phyloP scores from a whole-genome alignment of 2,113 vertebrate genomes.

The Sinocyclocheilus rhinocerous region DNA sequence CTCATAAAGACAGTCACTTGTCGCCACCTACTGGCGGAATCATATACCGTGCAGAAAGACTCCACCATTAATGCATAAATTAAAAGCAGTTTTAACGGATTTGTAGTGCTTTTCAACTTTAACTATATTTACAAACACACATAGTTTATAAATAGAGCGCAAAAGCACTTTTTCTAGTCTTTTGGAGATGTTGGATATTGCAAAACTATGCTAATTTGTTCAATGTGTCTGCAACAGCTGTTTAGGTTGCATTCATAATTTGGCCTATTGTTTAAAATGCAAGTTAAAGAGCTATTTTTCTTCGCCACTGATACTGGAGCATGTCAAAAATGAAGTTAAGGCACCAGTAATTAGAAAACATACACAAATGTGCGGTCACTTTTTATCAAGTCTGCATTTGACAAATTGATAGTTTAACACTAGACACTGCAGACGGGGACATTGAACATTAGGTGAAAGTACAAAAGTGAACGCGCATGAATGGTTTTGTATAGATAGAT shows the following conservation, averaged over 20 bases:
- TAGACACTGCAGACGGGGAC: background rate
- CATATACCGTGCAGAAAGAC: background rate
- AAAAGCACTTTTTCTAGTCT: background rate
- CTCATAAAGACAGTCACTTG: background rate
- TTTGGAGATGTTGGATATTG: background rate
- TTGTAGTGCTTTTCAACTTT: background rate
- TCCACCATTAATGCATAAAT: background rate
- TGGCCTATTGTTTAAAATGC: background rate
- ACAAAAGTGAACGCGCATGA: background rate
- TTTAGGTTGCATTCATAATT: conserved; percentile 6
- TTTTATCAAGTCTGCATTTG: conserved; percentile 4
- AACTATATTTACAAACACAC: background rate
- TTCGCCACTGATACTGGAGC: too few relatives aligned
- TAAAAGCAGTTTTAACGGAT: background rate
- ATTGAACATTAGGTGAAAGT: conserved; percentile 19
- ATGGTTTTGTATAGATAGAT: background rate
- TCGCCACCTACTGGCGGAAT: background rate
- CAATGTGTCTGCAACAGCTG: background rate
- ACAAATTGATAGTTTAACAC: conserved; percentile 7
- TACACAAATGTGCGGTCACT: background rate
- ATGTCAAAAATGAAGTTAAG: background rate
- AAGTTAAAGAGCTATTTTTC: background rate
- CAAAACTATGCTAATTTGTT: background rate
- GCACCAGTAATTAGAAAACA: background rate
- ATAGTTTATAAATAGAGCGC: background rate